Conservation (phyloP, 2,797 vertebrate genomes). For the Macropodus opercularis region DNA sequence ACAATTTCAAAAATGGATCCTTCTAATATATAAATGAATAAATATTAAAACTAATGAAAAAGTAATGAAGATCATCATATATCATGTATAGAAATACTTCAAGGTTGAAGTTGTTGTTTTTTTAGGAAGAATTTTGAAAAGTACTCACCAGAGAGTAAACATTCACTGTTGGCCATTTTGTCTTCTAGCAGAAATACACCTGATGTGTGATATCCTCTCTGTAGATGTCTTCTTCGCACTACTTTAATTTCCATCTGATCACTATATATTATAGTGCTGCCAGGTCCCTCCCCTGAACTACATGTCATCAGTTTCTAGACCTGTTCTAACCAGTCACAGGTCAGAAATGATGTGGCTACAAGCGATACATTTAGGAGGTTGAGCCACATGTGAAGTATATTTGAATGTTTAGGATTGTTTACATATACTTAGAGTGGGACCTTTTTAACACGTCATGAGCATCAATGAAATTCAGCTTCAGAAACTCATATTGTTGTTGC, state of each 20-base stretch:
- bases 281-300: constrained; percentile 10
- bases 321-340: constrained; percentile 9
- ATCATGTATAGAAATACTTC: too few relatives aligned
- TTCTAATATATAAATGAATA: too few relatives aligned
- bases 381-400: not conserved
- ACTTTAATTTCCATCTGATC: not conserved
- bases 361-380: not conserved
- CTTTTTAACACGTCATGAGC: not conserved
- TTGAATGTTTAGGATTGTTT: not conserved
- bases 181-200: not conserved
- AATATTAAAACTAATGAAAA: too few relatives aligned
- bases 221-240: not conserved
- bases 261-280: not conserved
- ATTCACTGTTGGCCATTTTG: not conserved
- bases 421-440: not conserved
- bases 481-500: not conserved
- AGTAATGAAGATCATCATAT: too few relatives aligned
- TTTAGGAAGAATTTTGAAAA: not conserved
- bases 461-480: too few relatives aligned
- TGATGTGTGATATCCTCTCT: not conserved
- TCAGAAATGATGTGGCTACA: not conserved
- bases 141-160: not conserved
- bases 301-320: constrained; percentile 7
- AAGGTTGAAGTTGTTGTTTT: too few relatives aligned
- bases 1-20: too few relatives aligned